A percentile compares a stretch with the other conserved stretches of the same genome.
phyloP scores from a whole-genome alignment of 2,113 vertebrate genomes.

The Orcinus orca region DNA sequence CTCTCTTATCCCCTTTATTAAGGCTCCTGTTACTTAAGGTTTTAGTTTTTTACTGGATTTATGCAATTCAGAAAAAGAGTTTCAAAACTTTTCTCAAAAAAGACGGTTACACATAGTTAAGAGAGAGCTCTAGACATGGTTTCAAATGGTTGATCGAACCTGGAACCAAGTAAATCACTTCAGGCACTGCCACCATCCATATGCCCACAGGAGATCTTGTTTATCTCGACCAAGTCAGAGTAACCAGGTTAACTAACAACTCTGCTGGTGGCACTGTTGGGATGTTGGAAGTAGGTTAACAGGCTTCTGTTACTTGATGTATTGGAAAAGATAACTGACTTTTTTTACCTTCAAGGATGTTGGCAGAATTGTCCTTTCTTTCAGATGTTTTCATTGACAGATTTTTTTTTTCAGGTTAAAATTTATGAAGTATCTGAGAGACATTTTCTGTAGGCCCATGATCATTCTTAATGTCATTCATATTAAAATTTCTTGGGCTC shows the following conservation, averaged over 20 bases:
- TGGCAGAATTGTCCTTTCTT: background rate
- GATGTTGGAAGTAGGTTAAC: background rate
- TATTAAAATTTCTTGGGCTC: background rate
- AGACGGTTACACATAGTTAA: background rate
- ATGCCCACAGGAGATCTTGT: background rate
- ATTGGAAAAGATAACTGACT: background rate
- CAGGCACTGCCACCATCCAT: background rate
- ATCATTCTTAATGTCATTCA: background rate
- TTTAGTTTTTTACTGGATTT: slow-evolving; percentile 13
- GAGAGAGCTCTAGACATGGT: background rate
- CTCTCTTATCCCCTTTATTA: background rate
- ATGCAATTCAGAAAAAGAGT: background rate
- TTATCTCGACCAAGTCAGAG: background rate
- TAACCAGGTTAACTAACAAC: background rate
- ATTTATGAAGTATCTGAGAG: background rate
- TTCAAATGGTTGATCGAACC: background rate
- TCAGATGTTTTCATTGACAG: background rate
- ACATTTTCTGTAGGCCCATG: background rate
- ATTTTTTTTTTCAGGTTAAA: background rate
- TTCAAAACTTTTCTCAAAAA: background rate
- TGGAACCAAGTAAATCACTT: background rate
- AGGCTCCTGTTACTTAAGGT: background rate
- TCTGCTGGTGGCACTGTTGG: background rate
- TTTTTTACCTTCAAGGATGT: background rate
- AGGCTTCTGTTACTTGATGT: background rate